A percentile compares a stretch with the other conserved stretches of the same genome.
These are phyloP conservation scores for Ichneumoninae sp. DNA, from an alignment of 2,888 invertebrate genomes.

Conservation along the genomic window DNA sequence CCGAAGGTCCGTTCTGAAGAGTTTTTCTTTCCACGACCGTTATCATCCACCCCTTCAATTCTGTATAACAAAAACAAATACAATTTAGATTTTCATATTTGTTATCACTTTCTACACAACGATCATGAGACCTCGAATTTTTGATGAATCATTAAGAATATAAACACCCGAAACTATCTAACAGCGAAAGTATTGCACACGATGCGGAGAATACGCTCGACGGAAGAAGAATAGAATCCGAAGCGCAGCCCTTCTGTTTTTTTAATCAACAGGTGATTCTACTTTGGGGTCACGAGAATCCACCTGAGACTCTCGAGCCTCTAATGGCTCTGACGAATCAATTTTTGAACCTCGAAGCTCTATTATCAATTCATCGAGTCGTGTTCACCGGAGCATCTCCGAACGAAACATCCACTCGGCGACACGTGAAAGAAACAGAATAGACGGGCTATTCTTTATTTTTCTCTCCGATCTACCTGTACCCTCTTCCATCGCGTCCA, in stretches of 20 bases:
- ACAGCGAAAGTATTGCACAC: background rate
- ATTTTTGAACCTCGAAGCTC: constrained; percentile 54
- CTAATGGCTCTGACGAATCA: constrained; percentile 67
- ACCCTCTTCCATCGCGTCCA: constrained; percentile 33
- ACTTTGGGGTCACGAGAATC: constrained; percentile 28
- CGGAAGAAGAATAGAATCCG: constrained; percentile 20
- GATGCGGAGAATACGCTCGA: constrained; percentile 1
- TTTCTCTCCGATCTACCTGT: constrained; percentile 44
- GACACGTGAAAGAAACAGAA: constrained; percentile 63
- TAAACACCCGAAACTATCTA: background rate
- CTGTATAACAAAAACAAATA: background rate
- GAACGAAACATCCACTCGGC: constrained; percentile 51
- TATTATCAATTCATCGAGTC: constrained; percentile 48
- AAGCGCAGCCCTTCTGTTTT: constrained; percentile 30
- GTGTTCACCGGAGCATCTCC: constrained; percentile 34
- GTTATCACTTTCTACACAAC: background rate
- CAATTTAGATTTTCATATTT: background rate
- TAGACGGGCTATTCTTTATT: constrained; percentile 35
- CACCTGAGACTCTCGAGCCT: constrained; percentile 40
- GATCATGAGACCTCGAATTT: background rate
- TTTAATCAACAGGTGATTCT: constrained; percentile 32
- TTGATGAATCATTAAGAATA: background rate
- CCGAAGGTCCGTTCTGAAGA: background rate
- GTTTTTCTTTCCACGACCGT: background rate
- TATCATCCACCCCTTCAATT: background rate